Percentiles rank a stretch among this genome's conserved stretches.
Evolutionary conservation across 2,113 vertebrate genomes (phyloP).

Genomic region (Myrmecophaga tridactyla): DNA sequence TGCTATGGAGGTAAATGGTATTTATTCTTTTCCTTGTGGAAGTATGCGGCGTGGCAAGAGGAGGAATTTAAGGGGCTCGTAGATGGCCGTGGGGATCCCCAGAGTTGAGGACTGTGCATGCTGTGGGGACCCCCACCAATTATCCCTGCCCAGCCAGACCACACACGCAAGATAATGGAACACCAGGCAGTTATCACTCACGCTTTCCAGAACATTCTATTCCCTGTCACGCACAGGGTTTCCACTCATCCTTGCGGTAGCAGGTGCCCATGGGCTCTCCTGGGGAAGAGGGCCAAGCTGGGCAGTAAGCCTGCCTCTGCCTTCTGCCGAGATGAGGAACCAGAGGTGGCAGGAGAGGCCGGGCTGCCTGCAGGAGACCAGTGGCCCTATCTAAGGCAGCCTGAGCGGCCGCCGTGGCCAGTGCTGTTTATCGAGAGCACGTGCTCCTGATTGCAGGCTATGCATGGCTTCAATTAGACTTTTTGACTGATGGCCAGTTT

Average conservation of each 20-base stretch:
- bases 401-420: neutral
- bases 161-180: neutral
- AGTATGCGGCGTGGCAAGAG: neutral
- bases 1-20: neutral
- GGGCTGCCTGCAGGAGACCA: constrained; percentile 25
- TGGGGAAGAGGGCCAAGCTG: neutral
- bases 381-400: neutral
- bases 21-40: neutral
- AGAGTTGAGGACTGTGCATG: neutral
- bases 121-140: neutral
- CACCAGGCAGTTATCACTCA: neutral
- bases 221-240: neutral
- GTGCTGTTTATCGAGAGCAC: constrained; percentile 74
- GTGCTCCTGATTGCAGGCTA: constrained; percentile 35
- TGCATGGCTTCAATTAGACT: constrained; percentile 80
- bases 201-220: neutral
- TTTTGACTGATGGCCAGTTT: constrained; percentile 88
- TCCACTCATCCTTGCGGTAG: neutral
- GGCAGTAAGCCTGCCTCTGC: neutral
- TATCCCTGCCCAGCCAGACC: neutral
- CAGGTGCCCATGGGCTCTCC: fast-evolving
- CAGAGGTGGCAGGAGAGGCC: neutral
- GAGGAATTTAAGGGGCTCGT: neutral
- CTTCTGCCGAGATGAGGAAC: neutral
- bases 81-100: no score